Conservation (phyloP, 2,888 invertebrate species). For the Allophyes oxyacanthae region DNA sequence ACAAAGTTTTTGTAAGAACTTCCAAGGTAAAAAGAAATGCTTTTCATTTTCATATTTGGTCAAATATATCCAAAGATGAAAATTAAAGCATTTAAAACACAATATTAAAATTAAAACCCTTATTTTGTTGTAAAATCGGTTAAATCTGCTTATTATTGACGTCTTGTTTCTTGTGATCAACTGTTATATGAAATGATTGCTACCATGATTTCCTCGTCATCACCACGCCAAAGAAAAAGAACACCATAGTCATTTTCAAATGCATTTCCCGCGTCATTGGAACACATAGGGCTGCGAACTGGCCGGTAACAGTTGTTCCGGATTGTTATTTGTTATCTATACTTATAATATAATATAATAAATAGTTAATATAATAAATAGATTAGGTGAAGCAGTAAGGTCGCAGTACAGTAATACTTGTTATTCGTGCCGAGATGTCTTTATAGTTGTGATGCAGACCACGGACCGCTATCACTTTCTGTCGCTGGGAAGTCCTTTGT, state of each 20-base stretch:
- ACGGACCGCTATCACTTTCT: conserved; percentile 83
- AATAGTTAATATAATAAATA: conserved; percentile 52
- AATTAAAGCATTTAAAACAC: no score
- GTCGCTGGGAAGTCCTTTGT: conserved; percentile 70
- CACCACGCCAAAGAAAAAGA: conserved; percentile 39
- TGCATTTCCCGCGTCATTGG: conserved; percentile 13
- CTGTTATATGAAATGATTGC: no score
- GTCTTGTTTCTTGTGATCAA: no score
- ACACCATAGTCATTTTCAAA: conserved; percentile 42
- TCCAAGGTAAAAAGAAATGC: no score
- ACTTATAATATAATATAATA: no score
- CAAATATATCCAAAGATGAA: no score
- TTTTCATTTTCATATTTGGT: no score
- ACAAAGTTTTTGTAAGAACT: no score
- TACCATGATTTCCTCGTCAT: neutral
- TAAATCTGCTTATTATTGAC: no score
- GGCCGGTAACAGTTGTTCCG: conserved; percentile 19
- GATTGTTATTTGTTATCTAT: conserved; percentile 43
- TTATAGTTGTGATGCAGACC: conserved; percentile 71
- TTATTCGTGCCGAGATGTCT: conserved; percentile 70
- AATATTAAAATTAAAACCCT: no score
- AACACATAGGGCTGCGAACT: conserved; percentile 28
- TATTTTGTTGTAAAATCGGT: no score
- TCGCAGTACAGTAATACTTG: conserved; percentile 59
- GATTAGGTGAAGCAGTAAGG: conserved; percentile 33